These are phyloP conservation scores for Labrus mixtus DNA, from an alignment of 2,113 vertebrate genomes.

Conservation along the genomic window DNA sequence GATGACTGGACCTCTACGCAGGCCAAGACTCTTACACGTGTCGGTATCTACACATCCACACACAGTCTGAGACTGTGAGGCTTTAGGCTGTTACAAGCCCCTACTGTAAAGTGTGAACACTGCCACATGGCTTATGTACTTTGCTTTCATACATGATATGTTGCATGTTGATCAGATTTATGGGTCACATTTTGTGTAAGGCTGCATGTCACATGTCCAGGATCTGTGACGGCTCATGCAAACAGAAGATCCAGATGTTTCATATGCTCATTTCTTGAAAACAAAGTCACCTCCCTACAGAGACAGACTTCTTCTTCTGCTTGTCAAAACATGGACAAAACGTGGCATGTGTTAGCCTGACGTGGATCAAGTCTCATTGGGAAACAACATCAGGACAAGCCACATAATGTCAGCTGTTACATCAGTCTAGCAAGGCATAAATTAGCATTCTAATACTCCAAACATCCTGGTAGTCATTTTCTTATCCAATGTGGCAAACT, in stretches of 20 bases:
- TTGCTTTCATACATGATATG: constrained; percentile 34
- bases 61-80: constrained; percentile 1
- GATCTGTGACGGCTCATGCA: constrained; percentile 16
- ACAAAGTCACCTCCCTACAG: constrained; percentile 9
- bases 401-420: constrained; percentile 24
- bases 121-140: constrained; percentile 32
- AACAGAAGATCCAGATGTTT: constrained; percentile 50
- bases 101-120: constrained; percentile 7
- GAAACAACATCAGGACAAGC: constrained; percentile 37
- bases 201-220: constrained; percentile 35
- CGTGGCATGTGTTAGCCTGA: constrained; percentile 9
- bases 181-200: constrained; percentile 22
- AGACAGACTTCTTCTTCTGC: constrained; percentile 14
- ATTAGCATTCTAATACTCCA: constrained; percentile 32
- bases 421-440: constrained; percentile 38
- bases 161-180: constrained; percentile 35
- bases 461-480: constrained; percentile 39
- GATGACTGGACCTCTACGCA: constrained; percentile 49
- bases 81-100: constrained; percentile 23
- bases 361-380: constrained; percentile 36
- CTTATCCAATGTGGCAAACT: constrained; percentile 28
- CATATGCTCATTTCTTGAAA: constrained; percentile 15
- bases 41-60: constrained; percentile 50
- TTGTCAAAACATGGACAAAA: constrained; percentile 20
- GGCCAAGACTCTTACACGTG: constrained; percentile 53